Evolutionary conservation across 2,888 invertebrate species (phyloP).

Genomic region (Spicauda simplicius): DNA sequence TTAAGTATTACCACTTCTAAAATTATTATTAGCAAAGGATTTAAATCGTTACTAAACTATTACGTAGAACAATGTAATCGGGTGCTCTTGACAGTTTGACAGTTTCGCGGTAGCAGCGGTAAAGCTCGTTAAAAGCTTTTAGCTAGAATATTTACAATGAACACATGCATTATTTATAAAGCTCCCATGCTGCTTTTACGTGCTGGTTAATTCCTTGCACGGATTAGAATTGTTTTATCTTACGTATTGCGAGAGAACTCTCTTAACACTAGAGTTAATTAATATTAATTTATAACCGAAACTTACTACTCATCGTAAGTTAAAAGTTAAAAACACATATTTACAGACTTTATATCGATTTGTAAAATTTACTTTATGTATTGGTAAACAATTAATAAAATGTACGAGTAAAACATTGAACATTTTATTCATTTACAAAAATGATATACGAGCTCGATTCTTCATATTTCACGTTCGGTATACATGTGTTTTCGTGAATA

Average conservation of each 20-base stretch:
- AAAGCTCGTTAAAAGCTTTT: conserved; percentile 19
- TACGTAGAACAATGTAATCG: conserved; percentile 7
- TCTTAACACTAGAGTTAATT: too few species aligned
- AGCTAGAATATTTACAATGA: conserved; percentile 6
- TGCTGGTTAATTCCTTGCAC: neutral
- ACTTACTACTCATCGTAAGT: too few species aligned
- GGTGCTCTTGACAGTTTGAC: conserved; percentile 3
- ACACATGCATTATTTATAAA: conserved; percentile 4
- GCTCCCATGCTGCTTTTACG: neutral
- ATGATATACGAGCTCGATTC: neutral
- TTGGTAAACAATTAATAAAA: too few species aligned
- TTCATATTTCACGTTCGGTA: neutral
- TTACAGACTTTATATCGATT: too few species aligned
- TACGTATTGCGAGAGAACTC: neutral
- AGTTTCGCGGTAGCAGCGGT: conserved; percentile 2
- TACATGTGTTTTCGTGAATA: neutral
- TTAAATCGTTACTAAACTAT: neutral
- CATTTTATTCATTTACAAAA: neutral
- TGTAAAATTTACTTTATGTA: too few species aligned
- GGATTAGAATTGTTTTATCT: conserved; percentile 1
- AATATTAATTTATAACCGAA: too few species aligned
- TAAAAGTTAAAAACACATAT: too few species aligned
- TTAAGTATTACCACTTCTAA: too few species aligned
- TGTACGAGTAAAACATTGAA: too few species aligned
- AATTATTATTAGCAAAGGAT: neutral